Conservation (phyloP, 2,888 invertebrate genomes). For the Drosophila recens region DNA sequence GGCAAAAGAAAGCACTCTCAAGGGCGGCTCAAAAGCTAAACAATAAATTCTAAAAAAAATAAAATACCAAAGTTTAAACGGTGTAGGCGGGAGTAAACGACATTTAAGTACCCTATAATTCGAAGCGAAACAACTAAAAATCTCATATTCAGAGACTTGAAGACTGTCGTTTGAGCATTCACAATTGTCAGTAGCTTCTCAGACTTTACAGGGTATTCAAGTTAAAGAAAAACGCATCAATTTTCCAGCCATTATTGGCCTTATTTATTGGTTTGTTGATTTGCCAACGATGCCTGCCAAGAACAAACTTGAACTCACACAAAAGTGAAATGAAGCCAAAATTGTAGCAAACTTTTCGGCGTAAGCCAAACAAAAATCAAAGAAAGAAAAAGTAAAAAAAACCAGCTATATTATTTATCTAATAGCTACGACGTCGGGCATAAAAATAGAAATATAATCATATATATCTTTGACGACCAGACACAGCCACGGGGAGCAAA, state of each 20-base stretch:
- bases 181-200: background rate
- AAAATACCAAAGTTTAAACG: slow-evolving; percentile 2
- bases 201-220: slow-evolving; percentile 13
- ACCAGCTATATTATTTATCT: slow-evolving; percentile 74
- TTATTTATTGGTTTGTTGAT: slow-evolving; percentile 71
- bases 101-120: slow-evolving; percentile 1
- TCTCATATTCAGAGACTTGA: background rate
- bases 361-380: slow-evolving; percentile 38
- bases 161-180: background rate
- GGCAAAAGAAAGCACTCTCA: slow-evolving; percentile 6
- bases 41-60: slow-evolving; percentile 19
- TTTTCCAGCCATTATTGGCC: slow-evolving; percentile 73
- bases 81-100: background rate
- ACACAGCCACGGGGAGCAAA: slow-evolving; percentile 16
- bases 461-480: slow-evolving; percentile 43
- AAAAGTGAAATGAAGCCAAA: slow-evolving; percentile 10
- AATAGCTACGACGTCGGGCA: slow-evolving; percentile 52
- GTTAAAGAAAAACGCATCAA: slow-evolving; percentile 55
- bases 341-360: slow-evolving; percentile 49
- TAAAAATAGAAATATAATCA: slow-evolving; percentile 42
- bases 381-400: slow-evolving; percentile 9
- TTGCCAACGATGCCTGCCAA: slow-evolving; percentile 33
- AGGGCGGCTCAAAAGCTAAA: slow-evolving; percentile 19
- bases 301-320: slow-evolving; percentile 37
- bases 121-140: too few relatives aligned